Evolutionary conservation across 2,888 invertebrate genomes (phyloP).

Genomic region (Amitus sp.): DNA sequence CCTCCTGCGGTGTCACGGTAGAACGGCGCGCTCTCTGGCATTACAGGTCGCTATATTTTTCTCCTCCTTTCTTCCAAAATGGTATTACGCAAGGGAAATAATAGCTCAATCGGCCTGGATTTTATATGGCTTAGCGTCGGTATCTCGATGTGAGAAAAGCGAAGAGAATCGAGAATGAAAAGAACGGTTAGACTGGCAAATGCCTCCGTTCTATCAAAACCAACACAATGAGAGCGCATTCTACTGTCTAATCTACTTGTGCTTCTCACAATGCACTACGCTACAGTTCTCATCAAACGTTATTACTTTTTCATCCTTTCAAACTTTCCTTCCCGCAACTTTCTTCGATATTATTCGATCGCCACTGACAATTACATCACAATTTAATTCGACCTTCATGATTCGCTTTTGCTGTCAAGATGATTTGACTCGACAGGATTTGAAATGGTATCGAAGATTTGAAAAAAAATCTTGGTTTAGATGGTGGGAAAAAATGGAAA

Average conservation of each 20-base stretch:
- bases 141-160: constrained; percentile 30
- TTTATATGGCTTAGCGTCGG: constrained; percentile 41
- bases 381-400: no score
- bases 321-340: not conserved
- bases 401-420: no score
- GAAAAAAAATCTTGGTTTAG: no score
- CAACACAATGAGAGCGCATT: constrained; percentile 33
- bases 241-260: constrained; percentile 33
- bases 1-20: constrained; percentile 59
- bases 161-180: constrained; percentile 36
- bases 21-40: constrained; percentile 32
- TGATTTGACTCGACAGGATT: no score
- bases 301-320: not conserved
- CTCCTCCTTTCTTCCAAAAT: constrained; percentile 35
- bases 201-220: constrained; percentile 25
- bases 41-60: constrained; percentile 38
- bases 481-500: no score
- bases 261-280: not conserved
- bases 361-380: no score
- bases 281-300: constrained; percentile 5
- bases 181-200: constrained; percentile 39
- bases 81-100: constrained; percentile 42
- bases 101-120: constrained; percentile 51
- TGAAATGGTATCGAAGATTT: no score
- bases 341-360: not conserved